Evolutionary conservation across 2,113 vertebrate species (phyloP).

Genomic region (Chaetura pelagica): DNA sequence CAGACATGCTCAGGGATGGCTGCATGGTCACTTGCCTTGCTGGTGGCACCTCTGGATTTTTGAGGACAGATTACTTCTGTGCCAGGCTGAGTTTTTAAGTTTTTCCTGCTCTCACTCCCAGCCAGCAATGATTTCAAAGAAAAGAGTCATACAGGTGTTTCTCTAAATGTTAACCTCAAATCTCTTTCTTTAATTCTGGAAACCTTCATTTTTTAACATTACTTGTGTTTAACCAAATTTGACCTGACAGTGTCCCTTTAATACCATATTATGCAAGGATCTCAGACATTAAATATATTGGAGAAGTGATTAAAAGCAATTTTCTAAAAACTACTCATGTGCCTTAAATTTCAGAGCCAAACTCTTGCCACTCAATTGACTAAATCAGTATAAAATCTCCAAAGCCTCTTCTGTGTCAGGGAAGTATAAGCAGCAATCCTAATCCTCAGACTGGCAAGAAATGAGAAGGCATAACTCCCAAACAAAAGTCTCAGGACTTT

Average conservation of each 20-base stretch:
- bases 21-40: rapidly evolving
- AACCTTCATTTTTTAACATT: neutral
- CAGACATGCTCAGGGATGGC: rapidly evolving
- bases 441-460: slow-evolving; percentile 36
- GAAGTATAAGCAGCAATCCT: slow-evolving; percentile 28
- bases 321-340: slow-evolving; percentile 63
- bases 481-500: neutral
- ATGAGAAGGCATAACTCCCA: neutral
- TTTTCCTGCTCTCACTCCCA: neutral
- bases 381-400: slow-evolving; percentile 63
- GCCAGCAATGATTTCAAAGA: neutral
- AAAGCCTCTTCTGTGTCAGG: slow-evolving; percentile 47
- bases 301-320: slow-evolving; percentile 45
- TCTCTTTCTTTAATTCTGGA: neutral
- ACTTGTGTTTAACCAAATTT: neutral
- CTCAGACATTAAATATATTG: slow-evolving; percentile 31
- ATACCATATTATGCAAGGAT: slow-evolving; percentile 49
- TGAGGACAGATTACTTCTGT: neutral
- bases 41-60: neutral
- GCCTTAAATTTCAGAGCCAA: slow-evolving; percentile 60
- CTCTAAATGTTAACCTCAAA: neutral
- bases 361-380: slow-evolving; percentile 8
- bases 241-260: slow-evolving; percentile 41
- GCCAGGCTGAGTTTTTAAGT: neutral
- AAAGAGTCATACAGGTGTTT: neutral